Conservation (phyloP, 2,113 vertebrate genomes). For the Thunnus maccoyii region DNA sequence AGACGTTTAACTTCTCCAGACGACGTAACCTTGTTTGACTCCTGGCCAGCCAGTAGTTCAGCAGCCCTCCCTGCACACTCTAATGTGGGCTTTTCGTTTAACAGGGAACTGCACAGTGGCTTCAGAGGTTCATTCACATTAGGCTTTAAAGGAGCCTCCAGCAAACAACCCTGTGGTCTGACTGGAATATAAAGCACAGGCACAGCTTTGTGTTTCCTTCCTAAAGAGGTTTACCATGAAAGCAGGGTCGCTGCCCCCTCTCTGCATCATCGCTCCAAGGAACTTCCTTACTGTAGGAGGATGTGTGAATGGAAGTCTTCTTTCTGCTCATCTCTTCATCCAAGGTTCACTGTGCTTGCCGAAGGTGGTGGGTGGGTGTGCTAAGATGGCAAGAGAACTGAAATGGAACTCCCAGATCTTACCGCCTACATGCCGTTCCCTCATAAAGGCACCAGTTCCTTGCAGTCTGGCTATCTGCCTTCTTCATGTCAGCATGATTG, state of each 20-base stretch:
- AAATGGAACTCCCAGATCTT: constrained; percentile 83
- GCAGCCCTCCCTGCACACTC: constrained; percentile 12
- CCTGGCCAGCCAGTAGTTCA: constrained; percentile 28
- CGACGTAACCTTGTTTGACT: constrained; percentile 57
- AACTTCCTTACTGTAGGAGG: constrained; percentile 75
- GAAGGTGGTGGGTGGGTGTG: constrained; percentile 76
- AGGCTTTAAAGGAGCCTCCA: constrained; percentile 64
- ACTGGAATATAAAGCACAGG: constrained; percentile 79
- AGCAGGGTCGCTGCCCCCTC: constrained; percentile 58
- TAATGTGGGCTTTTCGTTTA: constrained; percentile 62
- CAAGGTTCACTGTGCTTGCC: constrained; percentile 63
- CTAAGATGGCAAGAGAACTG: constrained; percentile 77
- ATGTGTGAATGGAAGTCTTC: constrained; percentile 73
- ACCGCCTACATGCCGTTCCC: constrained; percentile 70
- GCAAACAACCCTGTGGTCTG: constrained; percentile 65
- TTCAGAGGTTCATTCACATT: constrained; percentile 62
- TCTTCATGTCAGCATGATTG: constrained; percentile 77
- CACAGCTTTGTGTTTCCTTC: constrained; percentile 51
- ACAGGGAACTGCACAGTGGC: constrained; percentile 46
- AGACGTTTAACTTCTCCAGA: constrained; percentile 12
- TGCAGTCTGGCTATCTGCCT: constrained; percentile 78
- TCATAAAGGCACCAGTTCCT: constrained; percentile 73
- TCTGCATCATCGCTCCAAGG: constrained; percentile 64
- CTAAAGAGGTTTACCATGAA: constrained; percentile 68
- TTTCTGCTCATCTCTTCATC: constrained; percentile 62